phyloP scores from a whole-genome alignment of 2,113 vertebrate species.

The Lophius piscatorius region DNA sequence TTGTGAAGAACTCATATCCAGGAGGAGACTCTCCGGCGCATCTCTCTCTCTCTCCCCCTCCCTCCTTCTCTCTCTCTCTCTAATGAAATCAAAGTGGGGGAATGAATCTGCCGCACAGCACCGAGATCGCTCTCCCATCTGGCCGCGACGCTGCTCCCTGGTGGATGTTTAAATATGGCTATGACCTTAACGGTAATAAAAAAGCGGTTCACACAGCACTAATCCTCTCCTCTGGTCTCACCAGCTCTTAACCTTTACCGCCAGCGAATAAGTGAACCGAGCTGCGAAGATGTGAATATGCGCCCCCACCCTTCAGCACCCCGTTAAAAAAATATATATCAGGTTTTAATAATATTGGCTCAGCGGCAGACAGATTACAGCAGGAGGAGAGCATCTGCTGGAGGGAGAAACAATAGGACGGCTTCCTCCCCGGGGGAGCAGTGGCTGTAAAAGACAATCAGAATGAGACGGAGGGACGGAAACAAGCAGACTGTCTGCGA shows the following conservation, averaged over 20 bases:
- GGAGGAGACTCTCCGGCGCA: slow-evolving; percentile 34
- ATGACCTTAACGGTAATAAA: slow-evolving; percentile 78
- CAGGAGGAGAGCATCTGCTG: slow-evolving; percentile 72
- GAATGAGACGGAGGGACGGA: slow-evolving; percentile 52
- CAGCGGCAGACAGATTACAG: slow-evolving; percentile 68
- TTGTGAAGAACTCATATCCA: slow-evolving; percentile 41
- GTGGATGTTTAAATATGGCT: slow-evolving; percentile 72
- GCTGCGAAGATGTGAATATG: slow-evolving; percentile 55
- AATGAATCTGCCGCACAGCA: slow-evolving; percentile 37
- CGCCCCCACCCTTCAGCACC: background rate
- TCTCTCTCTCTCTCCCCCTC: too few species aligned
- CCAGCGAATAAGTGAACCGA: slow-evolving; percentile 56
- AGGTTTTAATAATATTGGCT: slow-evolving; percentile 68
- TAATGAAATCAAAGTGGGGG: slow-evolving; percentile 63
- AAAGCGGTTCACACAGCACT: slow-evolving; percentile 70
- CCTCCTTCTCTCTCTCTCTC: too few species aligned
- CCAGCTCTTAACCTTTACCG: slow-evolving; percentile 72
- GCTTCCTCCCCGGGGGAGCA: slow-evolving; percentile 58
- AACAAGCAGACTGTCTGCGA: slow-evolving; percentile 43
- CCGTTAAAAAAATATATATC: slow-evolving; percentile 40
- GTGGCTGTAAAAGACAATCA: slow-evolving; percentile 72
- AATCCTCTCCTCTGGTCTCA: slow-evolving; percentile 68
- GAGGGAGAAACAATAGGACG: slow-evolving; percentile 67
- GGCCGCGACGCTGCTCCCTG: slow-evolving; percentile 48
- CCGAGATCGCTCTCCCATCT: slow-evolving; percentile 45